phyloP scores from a whole-genome alignment of 1,140 invertebrate species.

The Babylonia areolata region DNA sequence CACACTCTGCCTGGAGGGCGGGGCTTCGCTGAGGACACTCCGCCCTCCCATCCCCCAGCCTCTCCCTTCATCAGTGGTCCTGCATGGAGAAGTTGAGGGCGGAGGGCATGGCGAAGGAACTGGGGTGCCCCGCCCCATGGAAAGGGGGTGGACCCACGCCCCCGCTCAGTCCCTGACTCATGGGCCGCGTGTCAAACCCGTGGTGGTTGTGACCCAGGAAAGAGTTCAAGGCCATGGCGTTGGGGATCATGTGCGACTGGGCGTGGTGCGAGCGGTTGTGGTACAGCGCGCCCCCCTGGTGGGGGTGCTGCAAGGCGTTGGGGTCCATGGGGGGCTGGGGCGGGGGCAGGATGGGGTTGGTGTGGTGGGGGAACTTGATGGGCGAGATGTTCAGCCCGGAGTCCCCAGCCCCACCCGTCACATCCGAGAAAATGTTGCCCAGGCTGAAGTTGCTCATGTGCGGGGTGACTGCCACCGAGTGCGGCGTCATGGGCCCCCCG shows the following conservation, averaged over 20 bases:
- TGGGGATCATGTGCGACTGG: constrained; percentile 66
- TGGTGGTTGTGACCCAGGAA: constrained; percentile 74
- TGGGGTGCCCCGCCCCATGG: constrained; percentile 70
- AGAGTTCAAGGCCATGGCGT: constrained; percentile 72
- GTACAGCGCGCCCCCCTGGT: constrained; percentile 65
- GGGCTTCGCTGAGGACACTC: not conserved
- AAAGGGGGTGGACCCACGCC: constrained; percentile 67
- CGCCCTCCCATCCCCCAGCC: not conserved
- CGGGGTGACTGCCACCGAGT: constrained; percentile 69
- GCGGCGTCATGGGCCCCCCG: constrained; percentile 65
- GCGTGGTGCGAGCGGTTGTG: constrained; percentile 70
- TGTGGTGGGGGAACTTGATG: constrained; percentile 74
- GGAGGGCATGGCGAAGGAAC: constrained; percentile 73
- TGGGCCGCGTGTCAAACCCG: constrained; percentile 69
- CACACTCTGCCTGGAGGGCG: not conserved
- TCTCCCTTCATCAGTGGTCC: constrained; percentile 53
- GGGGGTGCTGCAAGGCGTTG: constrained; percentile 71
- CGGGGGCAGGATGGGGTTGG: constrained; percentile 66
- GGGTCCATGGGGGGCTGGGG: constrained; percentile 68
- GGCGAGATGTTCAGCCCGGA: constrained; percentile 73
- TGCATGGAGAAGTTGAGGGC: constrained; percentile 74
- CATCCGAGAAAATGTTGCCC: constrained; percentile 74
- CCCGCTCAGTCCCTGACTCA: constrained; percentile 69
- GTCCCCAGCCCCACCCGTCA: constrained; percentile 64
- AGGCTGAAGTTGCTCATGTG: constrained; percentile 76